Evolutionary conservation across 2,113 vertebrate species (phyloP), one percentile per base, ranked within the genome.

Genomic region (Dasyornis broadbenti): DNA sequence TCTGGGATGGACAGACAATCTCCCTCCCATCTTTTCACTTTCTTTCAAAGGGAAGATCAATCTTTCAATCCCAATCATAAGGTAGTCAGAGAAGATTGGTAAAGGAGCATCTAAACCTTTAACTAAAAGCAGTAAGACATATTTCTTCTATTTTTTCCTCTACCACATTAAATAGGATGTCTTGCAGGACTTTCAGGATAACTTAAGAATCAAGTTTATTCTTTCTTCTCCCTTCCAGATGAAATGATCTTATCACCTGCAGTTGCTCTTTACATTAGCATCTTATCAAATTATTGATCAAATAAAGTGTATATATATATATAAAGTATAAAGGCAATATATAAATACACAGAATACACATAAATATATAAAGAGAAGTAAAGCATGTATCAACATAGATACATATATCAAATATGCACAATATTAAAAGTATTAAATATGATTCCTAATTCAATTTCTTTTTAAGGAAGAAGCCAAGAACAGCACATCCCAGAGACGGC

Each of bases 361-460:
- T 28, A 53, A 9, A 7, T 27, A 45, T 31, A 47, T 33, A 26
- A 40, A 75, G 27, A 68, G 3, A 71, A 54, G 53, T 5, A 21
- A 70, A 49, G 9, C 16, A 31, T 23, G 2, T 26, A 64, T 31
- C 42, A 93, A 42, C 10, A 89, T 7, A 53, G 7, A 23, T 13
- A 35, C 1, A 2, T 31, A 13, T 42, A 39, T 60, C 6, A 83
- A 89, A 80, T 69, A 57, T 7, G 2, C 1, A 0, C 26, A 35
- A 30, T 59, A 80, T 22, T 84, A n/a, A 77, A 66, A 18, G 2
- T 8, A 44, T n/a, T 73, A 82, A 71, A 61, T 19, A 4, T 10
- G 6, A 69, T 33, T 69, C 12, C 5, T 35, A 60, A 69, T 33
- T 44, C 1, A 44, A 15, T 78, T 77, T 66, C 5, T 77, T 82